phyloP scores from a whole-genome alignment of 2,888 invertebrate species.

The Meganola albula region DNA sequence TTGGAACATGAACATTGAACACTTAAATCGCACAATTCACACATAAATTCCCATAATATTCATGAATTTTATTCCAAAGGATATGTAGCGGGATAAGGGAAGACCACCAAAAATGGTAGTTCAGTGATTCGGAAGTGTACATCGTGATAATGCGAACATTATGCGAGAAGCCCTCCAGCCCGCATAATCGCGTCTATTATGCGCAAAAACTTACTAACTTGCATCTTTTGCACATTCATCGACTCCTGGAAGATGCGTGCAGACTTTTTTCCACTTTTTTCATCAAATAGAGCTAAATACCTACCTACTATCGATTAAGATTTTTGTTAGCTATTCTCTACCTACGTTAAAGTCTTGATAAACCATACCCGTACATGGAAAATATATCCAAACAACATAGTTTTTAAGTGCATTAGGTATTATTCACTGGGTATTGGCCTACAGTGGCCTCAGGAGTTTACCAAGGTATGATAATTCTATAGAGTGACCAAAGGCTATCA shows the following conservation, averaged over 20 bases:
- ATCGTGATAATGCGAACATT: constrained; percentile 72
- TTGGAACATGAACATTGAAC: background rate
- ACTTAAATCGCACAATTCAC: constrained; percentile 8
- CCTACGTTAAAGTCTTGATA: too few relatives aligned
- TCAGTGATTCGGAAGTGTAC: constrained; percentile 59
- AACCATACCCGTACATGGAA: too few relatives aligned
- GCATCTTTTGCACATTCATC: constrained; percentile 55
- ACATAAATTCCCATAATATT: constrained; percentile 24
- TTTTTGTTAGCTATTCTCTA: too few relatives aligned
- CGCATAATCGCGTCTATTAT: constrained; percentile 64
- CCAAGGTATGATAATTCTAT: constrained; percentile 44
- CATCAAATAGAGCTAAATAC: too few relatives aligned
- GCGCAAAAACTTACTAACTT: constrained; percentile 68
- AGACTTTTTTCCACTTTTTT: too few relatives aligned
- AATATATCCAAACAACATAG: too few relatives aligned
- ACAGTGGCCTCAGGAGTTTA: too few relatives aligned
- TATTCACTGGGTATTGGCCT: too few relatives aligned
- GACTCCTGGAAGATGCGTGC: constrained; percentile 31
- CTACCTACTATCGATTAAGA: too few relatives aligned
- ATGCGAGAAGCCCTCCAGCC: constrained; percentile 61
- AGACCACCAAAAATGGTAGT: constrained; percentile 38
- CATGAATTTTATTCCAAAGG: constrained; percentile 20
- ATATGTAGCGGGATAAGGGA: constrained; percentile 24
- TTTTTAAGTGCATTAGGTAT: too few relatives aligned
- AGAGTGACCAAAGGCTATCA: constrained; percentile 64